phyloP scores from a whole-genome alignment of 2,888 invertebrate species.

The Gastracanthus pulcherrimus region DNA sequence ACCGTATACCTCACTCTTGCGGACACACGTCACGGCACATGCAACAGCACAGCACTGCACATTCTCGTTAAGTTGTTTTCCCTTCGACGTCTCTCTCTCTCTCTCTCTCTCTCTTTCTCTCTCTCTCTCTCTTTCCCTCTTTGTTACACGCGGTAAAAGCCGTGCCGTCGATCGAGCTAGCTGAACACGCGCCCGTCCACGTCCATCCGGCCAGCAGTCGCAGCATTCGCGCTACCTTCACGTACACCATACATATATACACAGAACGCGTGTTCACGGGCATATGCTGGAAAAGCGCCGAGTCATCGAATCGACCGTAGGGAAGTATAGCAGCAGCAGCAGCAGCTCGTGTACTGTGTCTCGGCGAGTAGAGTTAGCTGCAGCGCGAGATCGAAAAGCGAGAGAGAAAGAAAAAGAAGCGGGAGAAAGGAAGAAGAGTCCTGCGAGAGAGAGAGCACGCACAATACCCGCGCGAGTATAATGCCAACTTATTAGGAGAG shows the following conservation, averaged over 20 bases:
- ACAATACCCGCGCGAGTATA: background rate
- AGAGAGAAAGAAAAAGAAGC: background rate
- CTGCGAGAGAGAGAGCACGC: background rate
- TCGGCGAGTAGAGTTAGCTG: too few relatives aligned
- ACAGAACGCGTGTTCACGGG: background rate
- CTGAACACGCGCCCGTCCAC: background rate
- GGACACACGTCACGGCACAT: too few relatives aligned
- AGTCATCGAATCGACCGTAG: constrained; percentile 41
- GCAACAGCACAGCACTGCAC: background rate
- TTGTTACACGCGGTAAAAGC: background rate
- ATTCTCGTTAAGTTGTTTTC: constrained; percentile 14
- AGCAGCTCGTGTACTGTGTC: background rate
- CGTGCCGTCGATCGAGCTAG: constrained; percentile 18
- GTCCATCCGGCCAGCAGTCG: background rate
- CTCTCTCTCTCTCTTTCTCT: too few relatives aligned
- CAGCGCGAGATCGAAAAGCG: constrained; percentile 22
- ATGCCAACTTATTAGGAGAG: constrained; percentile 34
- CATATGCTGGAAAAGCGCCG: constrained; percentile 44
- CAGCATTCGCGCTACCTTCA: too few relatives aligned
- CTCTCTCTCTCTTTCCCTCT: constrained; percentile 6
- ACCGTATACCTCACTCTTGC: too few relatives aligned
- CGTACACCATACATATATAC: background rate
- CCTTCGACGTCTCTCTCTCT: background rate
- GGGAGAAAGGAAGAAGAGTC: background rate
- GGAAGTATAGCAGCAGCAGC: constrained; percentile 3